These are phyloP conservation scores for Steinernema khuongi DNA, from an alignment of 1,140 invertebrate species.

Conservation along the genomic window DNA sequence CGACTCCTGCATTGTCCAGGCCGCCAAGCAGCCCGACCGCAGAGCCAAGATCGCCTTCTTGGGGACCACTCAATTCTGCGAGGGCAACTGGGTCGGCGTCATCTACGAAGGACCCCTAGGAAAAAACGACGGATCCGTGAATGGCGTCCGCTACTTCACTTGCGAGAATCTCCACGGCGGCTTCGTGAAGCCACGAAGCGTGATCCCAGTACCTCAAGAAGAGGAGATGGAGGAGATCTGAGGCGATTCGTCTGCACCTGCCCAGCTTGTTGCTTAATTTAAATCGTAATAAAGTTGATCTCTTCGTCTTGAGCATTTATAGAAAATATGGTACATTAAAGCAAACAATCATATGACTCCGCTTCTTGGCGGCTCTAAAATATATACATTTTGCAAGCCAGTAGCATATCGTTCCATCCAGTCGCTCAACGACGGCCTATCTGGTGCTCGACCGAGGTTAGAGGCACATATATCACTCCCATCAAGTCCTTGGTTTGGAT, in stretches of 20 bases:
- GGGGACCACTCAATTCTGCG: slow-evolving; percentile 83
- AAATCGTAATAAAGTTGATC: neutral
- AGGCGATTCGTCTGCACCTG: neutral
- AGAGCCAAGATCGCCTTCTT: slow-evolving; percentile 78
- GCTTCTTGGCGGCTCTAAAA: too few relatives aligned
- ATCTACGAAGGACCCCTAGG: slow-evolving; percentile 87
- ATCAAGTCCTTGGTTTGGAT: too few relatives aligned
- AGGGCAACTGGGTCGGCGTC: slow-evolving; percentile 91
- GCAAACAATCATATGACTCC: neutral
- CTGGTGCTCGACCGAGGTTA: neutral
- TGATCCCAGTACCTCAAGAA: neutral
- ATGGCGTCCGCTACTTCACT: slow-evolving; percentile 68
- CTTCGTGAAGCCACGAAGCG: neutral
- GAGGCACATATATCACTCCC: neutral
- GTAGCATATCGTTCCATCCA: neutral
- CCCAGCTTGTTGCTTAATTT: neutral
- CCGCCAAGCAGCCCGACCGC: slow-evolving; percentile 14
- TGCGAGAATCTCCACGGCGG: neutral
- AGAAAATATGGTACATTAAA: neutral
- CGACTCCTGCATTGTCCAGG: slow-evolving; percentile 26
- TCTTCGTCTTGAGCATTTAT: neutral
- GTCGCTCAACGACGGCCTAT: neutral
- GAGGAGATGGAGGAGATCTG: neutral
- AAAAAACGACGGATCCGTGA: slow-evolving; percentile 94
- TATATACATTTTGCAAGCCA: neutral